Evolutionary conservation across 1,140 invertebrate species (phyloP).

Genomic region (Brachionus calyciflorus): DNA sequence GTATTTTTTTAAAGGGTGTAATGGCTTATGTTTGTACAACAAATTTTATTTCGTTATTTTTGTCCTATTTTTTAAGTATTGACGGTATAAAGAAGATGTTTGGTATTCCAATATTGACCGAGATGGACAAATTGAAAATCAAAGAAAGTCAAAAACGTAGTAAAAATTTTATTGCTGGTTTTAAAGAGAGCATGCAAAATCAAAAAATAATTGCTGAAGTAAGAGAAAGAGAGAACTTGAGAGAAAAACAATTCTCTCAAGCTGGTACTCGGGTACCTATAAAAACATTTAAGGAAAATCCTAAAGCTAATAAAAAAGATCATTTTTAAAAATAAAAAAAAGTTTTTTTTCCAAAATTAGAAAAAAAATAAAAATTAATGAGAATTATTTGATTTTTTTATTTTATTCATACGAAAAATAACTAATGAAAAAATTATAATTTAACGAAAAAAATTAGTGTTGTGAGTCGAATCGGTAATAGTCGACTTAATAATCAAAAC

Average conservation of each 20-base stretch:
- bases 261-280: conserved; percentile 65
- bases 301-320: conserved; percentile 17
- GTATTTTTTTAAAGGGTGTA: background rate
- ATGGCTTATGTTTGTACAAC: conserved; percentile 49
- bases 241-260: conserved; percentile 74
- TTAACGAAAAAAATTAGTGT: no score
- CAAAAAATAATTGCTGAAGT: conserved; percentile 75
- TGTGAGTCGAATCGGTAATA: no score
- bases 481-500: no score
- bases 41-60: conserved; percentile 77
- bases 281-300: conserved; percentile 45
- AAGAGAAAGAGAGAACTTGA: conserved; percentile 71
- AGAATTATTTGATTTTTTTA: no score
- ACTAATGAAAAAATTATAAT: no score
- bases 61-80: conserved; percentile 75
- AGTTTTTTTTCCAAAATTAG: background rate
- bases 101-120: conserved; percentile 70
- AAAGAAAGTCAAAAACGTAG: conserved; percentile 67
- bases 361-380: conserved; percentile 23
- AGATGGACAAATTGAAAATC: conserved; percentile 64
- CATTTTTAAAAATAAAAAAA: background rate
- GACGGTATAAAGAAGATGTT: conserved; percentile 72
- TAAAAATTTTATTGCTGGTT: conserved; percentile 55
- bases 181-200: conserved; percentile 64
- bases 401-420: no score